A percentile compares a stretch with the other conserved stretches of the same genome.
Evolutionary conservation across 2,888 invertebrate genomes (phyloP).

Genomic region (Parnassius orleans): DNA sequence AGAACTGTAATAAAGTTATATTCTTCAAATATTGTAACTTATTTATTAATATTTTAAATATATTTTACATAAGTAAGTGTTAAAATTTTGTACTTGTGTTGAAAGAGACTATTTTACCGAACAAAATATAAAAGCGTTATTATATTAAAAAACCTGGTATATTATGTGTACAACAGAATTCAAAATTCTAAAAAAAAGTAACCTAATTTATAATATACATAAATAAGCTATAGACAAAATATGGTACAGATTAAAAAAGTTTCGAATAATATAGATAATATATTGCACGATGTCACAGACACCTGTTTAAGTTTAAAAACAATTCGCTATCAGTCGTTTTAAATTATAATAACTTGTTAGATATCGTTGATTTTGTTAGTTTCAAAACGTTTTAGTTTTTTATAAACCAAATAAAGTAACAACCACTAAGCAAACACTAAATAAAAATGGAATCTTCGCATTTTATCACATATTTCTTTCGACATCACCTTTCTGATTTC

Average conservation of each 20-base stretch:
- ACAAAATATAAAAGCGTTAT: neutral
- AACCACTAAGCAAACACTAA: slow-evolving; percentile 52
- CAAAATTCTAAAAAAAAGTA: slow-evolving; percentile 9
- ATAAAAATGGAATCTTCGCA: slow-evolving; percentile 69
- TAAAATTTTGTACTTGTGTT: slow-evolving; percentile 19
- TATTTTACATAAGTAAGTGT: neutral
- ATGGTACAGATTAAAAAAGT: slow-evolving; percentile 55
- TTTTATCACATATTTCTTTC: slow-evolving; percentile 64
- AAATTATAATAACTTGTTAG: neutral
- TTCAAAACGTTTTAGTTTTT: neutral
- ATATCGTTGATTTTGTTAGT: neutral
- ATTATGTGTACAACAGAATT: neutral
- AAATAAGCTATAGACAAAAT: slow-evolving; percentile 45
- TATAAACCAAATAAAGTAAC: neutral
- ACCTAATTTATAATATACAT: slow-evolving; percentile 12
- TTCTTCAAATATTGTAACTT: neutral
- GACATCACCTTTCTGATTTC: slow-evolving; percentile 21
- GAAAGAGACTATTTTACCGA: neutral
- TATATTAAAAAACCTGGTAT: neutral
- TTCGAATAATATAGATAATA: slow-evolving; percentile 44
- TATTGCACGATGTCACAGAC: slow-evolving; percentile 70
- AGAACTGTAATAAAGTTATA: neutral
- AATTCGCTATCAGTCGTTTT: slow-evolving; percentile 2
- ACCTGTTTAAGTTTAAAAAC: slow-evolving; percentile 37
- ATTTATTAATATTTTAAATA: neutral